Evolutionary conservation across 23 tunicate species (phyloP), one percentile per base, ranked within the genome.

Genomic region (Corella eumyota): DNA sequence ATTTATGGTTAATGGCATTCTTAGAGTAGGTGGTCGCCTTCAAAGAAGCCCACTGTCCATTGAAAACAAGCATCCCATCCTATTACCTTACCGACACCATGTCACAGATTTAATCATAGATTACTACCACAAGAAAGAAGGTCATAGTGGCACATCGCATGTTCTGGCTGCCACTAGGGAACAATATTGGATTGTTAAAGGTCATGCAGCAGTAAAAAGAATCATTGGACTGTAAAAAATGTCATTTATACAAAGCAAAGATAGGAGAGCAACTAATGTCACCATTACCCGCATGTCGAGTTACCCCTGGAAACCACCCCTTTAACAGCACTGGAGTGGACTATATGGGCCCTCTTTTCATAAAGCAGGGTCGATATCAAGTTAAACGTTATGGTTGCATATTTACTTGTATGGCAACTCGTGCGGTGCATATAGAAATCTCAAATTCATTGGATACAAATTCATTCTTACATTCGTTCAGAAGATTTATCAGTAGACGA

Each of bases 391-490:
- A 64, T 48, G 60, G 21, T 3, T 63, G 60, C 60, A 31, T 72
- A 2, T 64, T 72, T 64, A 72, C 72, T 3, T 72, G 78, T 32
- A 29, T 72, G 13, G 71, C 71, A 4, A 65, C 72, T 2, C 45
- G 78, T 4, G 78, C 78, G 7, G 72, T 72, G 9, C 71, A 72
- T 34, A 47, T 72, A 17, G 78, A 72, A 32, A 32, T 64, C 15
- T 71, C 60, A 4, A 13, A 64, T 19, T 45, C 60, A 7, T 34
- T 72, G 28, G 78, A 72, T 20, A 65, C 78, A 31, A 19, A 19
- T 23, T 30, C 78, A 19, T 72, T 64, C 33, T 19, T 72, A 19
- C 34, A 64, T 5, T 71, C 78, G 4, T 64, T 26, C 24, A 30
- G 26, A 20, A 30, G 78, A 27, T 72, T 72, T 47, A 32, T 40